These are phyloP conservation scores for Dicycla oo DNA, from an alignment of 2,888 invertebrate species.

Conservation along the genomic window DNA sequence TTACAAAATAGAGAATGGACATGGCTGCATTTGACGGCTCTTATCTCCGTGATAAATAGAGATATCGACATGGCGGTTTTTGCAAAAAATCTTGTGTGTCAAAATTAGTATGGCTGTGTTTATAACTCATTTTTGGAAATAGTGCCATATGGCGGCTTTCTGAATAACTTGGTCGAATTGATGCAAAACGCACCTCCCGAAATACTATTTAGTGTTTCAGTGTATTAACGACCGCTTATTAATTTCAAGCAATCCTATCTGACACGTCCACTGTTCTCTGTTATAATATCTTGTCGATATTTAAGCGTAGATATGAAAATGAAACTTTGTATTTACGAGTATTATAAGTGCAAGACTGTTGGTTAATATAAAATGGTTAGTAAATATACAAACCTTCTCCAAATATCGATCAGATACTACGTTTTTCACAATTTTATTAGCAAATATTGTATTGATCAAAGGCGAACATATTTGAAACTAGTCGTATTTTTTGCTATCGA, in stretches of 20 bases:
- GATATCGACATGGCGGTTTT: no score
- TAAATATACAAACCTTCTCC: slow-evolving; percentile 14
- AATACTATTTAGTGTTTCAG: not conserved
- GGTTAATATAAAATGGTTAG: slow-evolving; percentile 33
- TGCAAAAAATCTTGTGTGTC: no score
- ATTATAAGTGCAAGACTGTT: slow-evolving; percentile 50
- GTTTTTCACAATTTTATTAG: not conserved
- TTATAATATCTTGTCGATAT: slow-evolving; percentile 44
- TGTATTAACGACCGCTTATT: not conserved
- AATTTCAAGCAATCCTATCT: not conserved
- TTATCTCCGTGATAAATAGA: no score
- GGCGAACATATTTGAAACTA: not conserved
- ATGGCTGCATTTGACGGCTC: no score
- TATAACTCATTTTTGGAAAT: no score
- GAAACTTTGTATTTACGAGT: slow-evolving; percentile 34
- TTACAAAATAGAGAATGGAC: no score
- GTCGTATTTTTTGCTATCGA: slow-evolving; percentile 15
- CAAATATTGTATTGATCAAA: slow-evolving; percentile 15
- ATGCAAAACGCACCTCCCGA: slow-evolving; percentile 1
- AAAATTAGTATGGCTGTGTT: no score
- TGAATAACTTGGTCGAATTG: no score
- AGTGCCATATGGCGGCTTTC: no score
- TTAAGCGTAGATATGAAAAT: slow-evolving; percentile 13
- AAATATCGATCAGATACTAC: slow-evolving; percentile 51
- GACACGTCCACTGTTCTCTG: slow-evolving; percentile 8